Evolutionary conservation across 2,888 invertebrate genomes (phyloP), one percentile per base, ranked within the genome.

Genomic region (Cataglyphis livida): DNA sequence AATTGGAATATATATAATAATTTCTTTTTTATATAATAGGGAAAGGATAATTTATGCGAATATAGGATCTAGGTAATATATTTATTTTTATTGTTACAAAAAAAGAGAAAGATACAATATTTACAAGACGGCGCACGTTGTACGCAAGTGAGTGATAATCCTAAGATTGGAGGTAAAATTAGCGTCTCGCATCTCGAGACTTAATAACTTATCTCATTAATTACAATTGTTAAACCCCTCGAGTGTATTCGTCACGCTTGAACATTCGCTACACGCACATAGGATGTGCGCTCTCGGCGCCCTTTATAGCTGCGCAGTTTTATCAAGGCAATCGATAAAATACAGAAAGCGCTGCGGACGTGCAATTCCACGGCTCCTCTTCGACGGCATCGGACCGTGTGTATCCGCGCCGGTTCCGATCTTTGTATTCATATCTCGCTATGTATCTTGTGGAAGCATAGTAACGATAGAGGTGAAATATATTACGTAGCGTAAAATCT

Each of bases 61-160:
- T 4, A 1, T 1, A n/a, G 51, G 32, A 25, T 38, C 87, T 90
- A 54, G 38, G 38, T 38, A 71, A 71, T 71, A 25, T 41, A 1
- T 75, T 76, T 90, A 86, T 86, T 90, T 48, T 48, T 76, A 64
- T 90, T 68, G 28, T 86, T 91, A 89, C 74, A 90, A 87, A 89
- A 76, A 25, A 64, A 70, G 82, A 83, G 83, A 65, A 64, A 78
- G 84, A 73, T 83, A 87, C 87, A 86, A 87, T 91, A 91, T 90
- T 61, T 90, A 90, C 91, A 90, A 88, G 68, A 82, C 41, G 59
- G 32, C 81, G 62, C 28, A 57, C 66, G 35, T 15, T 32, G 41
- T 62, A 25, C 44, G 66, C 65, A 57, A 84, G 83, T 83, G 82
- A 83, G 75, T 84, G 81, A 75, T 68, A 81, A 87, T 62, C 81